Base-by-base conservation (phyloP, 2,888 invertebrate genomes). In the Podabrus alpinus region DNA sequence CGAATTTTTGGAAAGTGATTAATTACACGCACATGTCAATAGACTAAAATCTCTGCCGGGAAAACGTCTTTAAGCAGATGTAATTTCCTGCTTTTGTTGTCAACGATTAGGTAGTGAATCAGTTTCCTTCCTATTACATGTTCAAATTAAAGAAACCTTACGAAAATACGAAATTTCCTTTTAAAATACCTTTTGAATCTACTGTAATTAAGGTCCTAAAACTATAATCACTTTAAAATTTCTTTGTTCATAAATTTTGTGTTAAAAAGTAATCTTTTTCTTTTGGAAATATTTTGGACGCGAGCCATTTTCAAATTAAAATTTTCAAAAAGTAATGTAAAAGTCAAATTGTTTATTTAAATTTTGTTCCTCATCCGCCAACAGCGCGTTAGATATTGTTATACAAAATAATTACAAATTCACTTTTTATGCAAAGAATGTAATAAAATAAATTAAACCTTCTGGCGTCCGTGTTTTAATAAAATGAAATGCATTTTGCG, bases 1-100 rank as follows among this genome's bases (percentile, higher is more conserved):
- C 17, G 71, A 59, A 17, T 78, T 77, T 72, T 70, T 60, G 45
- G 16, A 68, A 29, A 75, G 81, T 82, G 83, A 83, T 83, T 83
- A 83, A 83, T 83, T 80, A 80, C 82, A 83, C 78, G 72, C 80
- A 80, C 71, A 64, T 78, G 80, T 80, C 80, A 77, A 74, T 72
- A 77, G 77, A 77, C 77, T 78, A 78, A 76, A 74, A 72, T 72
- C 69, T 72, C 15, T 61, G 66, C 25, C 66, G 64, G 70, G 78
- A 79, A 71, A 74, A 74, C 64, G 68, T 71, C 78, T 77, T 79
- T 81, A 79, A 80, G 78, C 81, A 81, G 82, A 82, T 81, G 83
- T 83, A 83, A 83, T 83, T 83, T 83, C 83, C 83, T 82, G 82
- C 80, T 79, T 77, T 79, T 78, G 80, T 79, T 81, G 82, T 80